phyloP scores from a whole-genome alignment of 2,888 invertebrate species.

The Acronicta psi region DNA sequence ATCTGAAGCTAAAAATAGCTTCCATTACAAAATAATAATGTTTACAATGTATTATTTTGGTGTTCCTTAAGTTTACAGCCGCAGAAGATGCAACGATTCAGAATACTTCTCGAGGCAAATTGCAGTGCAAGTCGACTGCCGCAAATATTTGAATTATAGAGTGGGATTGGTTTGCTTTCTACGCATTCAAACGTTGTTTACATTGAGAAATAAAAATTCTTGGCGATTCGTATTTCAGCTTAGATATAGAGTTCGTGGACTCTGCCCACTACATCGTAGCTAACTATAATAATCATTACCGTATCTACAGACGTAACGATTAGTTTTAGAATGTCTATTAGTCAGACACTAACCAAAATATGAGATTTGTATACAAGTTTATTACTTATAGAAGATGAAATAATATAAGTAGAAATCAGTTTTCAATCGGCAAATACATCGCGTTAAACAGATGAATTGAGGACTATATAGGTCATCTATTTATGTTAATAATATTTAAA shows the following conservation, averaged over 20 bases:
- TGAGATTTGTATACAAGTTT: too few relatives aligned
- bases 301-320: too few relatives aligned
- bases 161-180: slow-evolving; percentile 85
- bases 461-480: too few relatives aligned
- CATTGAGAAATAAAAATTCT: slow-evolving; percentile 80
- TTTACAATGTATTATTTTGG: slow-evolving; percentile 55
- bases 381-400: too few relatives aligned
- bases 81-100: slow-evolving; percentile 44
- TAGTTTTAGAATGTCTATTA: too few relatives aligned
- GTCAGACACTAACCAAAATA: too few relatives aligned
- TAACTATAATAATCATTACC: neutral
- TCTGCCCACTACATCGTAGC: neutral
- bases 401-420: too few relatives aligned
- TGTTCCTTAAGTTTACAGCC: slow-evolving; percentile 60
- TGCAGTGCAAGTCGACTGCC: slow-evolving; percentile 79
- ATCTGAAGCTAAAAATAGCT: slow-evolving; percentile 26
- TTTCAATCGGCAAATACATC: too few relatives aligned
- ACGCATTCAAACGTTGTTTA: slow-evolving; percentile 80
- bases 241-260: slow-evolving; percentile 27
- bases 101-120: slow-evolving; percentile 76
- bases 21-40: slow-evolving; percentile 58
- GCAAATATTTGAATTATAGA: slow-evolving; percentile 87
- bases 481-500: too few relatives aligned
- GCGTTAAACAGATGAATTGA: too few relatives aligned
- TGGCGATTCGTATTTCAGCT: slow-evolving; percentile 57